Evolutionary conservation across 2,888 invertebrate species (phyloP).

Genomic region (Galerucella pusilla): DNA sequence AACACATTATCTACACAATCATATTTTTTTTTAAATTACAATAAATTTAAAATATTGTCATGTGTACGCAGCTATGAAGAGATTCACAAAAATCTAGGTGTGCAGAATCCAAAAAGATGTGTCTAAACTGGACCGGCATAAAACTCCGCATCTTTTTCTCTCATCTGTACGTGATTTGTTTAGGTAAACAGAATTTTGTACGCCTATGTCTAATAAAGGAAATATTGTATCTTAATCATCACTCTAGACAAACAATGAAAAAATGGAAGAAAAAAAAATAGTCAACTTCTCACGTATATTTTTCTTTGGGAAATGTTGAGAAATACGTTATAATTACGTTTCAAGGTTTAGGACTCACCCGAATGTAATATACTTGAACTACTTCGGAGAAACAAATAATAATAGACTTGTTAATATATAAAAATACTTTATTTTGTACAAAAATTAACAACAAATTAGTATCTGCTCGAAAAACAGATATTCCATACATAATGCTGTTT

Average conservation of each 20-base stretch:
- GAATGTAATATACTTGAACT: conserved; percentile 52
- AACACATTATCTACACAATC: too few species aligned
- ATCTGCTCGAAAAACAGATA: conserved; percentile 39
- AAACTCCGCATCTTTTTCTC: too few species aligned
- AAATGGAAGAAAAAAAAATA: conserved; percentile 25
- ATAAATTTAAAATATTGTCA: too few species aligned
- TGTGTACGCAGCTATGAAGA: too few species aligned
- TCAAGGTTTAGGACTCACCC: conserved; percentile 44
- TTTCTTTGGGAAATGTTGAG: conserved; percentile 42
- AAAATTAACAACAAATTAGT: conserved; percentile 39
- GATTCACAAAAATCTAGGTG: too few species aligned
- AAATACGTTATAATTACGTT: conserved; percentile 48
- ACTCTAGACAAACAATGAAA: conserved; percentile 22
- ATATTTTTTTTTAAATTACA: too few species aligned
- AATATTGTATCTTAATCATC: conserved; percentile 21
- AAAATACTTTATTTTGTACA: conserved; percentile 49
- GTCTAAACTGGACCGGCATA: too few species aligned
- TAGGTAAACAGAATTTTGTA: neutral
- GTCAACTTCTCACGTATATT: conserved; percentile 33
- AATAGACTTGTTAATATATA: conserved; percentile 28
- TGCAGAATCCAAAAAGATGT: too few species aligned
- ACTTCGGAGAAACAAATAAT: conserved; percentile 42
- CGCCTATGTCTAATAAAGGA: conserved; percentile 20
- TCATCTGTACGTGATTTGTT: neutral
- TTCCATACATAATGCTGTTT: conserved; percentile 18